A percentile compares a stretch with the other conserved stretches of the same genome.
Conservation (phyloP, 92 coral and sea anemone species). For the Chrysogorgia sp. region DNA sequence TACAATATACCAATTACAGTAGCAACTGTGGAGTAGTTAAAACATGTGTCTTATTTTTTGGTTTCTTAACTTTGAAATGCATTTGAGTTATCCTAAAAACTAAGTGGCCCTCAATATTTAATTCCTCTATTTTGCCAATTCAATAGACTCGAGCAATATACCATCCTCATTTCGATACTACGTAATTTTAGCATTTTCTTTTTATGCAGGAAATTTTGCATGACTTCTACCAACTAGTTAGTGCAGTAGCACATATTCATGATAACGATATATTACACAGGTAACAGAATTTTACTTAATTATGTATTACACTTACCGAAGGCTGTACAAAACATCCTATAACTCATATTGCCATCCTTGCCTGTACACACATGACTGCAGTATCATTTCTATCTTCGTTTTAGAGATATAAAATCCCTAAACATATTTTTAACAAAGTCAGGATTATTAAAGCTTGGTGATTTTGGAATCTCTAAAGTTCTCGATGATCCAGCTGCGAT, state of each 20-base stretch:
- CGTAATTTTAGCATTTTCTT: background rate
- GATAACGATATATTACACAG: conserved; percentile 97
- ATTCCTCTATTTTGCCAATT: too few relatives aligned
- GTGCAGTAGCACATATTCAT: conserved; percentile 89
- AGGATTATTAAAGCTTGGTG: conserved; percentile 94
- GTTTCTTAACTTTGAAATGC: too few relatives aligned
- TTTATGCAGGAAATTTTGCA: conserved; percentile 83
- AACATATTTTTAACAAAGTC: conserved; percentile 93
- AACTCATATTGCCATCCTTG: background rate
- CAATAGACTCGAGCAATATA: too few relatives aligned
- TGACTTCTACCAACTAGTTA: conserved; percentile 91
- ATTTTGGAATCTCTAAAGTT: conserved; percentile 96
- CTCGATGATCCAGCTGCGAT: conserved; percentile 80
- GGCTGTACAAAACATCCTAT: too few relatives aligned
- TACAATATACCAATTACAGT: too few relatives aligned
- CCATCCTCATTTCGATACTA: background rate
- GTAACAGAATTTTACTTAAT: too few relatives aligned
- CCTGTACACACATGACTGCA: background rate
- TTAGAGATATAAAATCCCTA: conserved; percentile 85
- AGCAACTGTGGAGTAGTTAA: too few relatives aligned
- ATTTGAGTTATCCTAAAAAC: too few relatives aligned
- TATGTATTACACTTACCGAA: too few relatives aligned
- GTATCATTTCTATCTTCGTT: background rate
- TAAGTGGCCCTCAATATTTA: too few relatives aligned
- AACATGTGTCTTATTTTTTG: too few relatives aligned